phyloP scores from a whole-genome alignment of 2,113 vertebrate species.

The Euleptes europaea region DNA sequence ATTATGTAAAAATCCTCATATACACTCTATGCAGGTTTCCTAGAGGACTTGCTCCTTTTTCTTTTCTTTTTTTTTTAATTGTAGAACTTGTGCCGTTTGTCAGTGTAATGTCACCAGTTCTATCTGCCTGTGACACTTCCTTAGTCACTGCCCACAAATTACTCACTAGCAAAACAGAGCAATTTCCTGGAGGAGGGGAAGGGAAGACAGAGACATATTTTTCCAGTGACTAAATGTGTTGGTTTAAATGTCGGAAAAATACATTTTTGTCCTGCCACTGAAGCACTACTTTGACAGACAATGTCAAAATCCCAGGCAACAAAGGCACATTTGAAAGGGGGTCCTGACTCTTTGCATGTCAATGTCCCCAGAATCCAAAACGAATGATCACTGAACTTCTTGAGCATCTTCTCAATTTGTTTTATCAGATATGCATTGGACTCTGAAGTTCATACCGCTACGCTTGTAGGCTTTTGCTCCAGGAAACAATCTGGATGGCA shows the following conservation, averaged over 20 bases:
- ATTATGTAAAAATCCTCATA: too few species aligned
- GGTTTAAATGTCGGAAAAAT: too few species aligned
- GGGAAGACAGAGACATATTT: too few species aligned
- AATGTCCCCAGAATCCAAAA: not conserved
- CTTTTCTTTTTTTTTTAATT: too few species aligned
- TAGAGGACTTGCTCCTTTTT: too few species aligned
- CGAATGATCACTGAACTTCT: not conserved
- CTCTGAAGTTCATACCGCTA: not conserved
- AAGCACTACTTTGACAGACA: not conserved
- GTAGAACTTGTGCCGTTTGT: not conserved
- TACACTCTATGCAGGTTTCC: too few species aligned
- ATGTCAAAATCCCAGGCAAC: not conserved
- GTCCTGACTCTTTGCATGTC: not conserved
- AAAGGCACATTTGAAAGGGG: not conserved
- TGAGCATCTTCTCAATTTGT: fast-evolving
- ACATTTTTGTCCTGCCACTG: not conserved
- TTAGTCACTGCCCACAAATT: not conserved
- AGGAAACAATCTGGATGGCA: not conserved
- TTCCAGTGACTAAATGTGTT: too few species aligned
- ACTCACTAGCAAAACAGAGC: not conserved
- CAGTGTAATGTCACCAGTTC: not conserved
- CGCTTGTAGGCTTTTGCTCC: not conserved
- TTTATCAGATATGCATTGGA: not conserved
- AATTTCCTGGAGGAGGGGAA: not conserved
- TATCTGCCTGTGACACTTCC: not conserved